These are phyloP conservation scores for Drosophila tristis DNA, from an alignment of 1,140 invertebrate species.

Conservation along the genomic window DNA sequence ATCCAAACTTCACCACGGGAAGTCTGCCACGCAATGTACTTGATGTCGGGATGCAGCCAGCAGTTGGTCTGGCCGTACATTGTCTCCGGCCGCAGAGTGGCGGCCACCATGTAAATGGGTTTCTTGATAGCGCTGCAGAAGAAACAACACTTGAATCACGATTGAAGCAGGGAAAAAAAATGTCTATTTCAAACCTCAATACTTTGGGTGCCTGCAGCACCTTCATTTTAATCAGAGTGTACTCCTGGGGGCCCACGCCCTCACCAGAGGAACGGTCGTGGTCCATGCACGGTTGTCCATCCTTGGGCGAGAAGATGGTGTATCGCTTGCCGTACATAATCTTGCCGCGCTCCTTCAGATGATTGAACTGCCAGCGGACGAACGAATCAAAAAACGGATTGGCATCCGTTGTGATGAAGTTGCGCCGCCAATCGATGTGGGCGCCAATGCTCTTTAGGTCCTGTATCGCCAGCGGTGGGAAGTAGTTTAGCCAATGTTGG, in stretches of 20 bases:
- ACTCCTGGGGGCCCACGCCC: constrained; percentile 99
- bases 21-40: constrained; percentile 94
- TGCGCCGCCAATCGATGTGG: constrained; percentile 98
- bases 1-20: constrained; percentile 92
- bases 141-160: no score
- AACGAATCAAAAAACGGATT: constrained; percentile 99
- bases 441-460: constrained; percentile 96
- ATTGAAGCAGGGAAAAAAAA: background rate
- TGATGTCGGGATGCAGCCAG: constrained; percentile 98
- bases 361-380: constrained; percentile 97
- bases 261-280: constrained; percentile 98
- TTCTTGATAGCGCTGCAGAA: constrained; percentile 52
- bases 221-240: constrained; percentile 98
- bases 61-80: constrained; percentile 99
- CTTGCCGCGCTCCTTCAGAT: constrained; percentile 94
- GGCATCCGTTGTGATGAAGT: constrained; percentile 98
- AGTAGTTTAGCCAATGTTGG: constrained; percentile 97
- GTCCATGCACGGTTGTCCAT: constrained; percentile 99
- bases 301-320: constrained; percentile 98
- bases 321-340: constrained; percentile 99
- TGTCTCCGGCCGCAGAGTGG: constrained; percentile 98
- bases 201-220: constrained; percentile 90
- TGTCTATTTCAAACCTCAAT: constrained; percentile 86
- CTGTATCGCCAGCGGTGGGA: constrained; percentile 94
- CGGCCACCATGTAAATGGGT: constrained; percentile 90